Evolutionary conservation across 2,888 invertebrate species (phyloP).

Genomic region (Lymantria dispar): DNA sequence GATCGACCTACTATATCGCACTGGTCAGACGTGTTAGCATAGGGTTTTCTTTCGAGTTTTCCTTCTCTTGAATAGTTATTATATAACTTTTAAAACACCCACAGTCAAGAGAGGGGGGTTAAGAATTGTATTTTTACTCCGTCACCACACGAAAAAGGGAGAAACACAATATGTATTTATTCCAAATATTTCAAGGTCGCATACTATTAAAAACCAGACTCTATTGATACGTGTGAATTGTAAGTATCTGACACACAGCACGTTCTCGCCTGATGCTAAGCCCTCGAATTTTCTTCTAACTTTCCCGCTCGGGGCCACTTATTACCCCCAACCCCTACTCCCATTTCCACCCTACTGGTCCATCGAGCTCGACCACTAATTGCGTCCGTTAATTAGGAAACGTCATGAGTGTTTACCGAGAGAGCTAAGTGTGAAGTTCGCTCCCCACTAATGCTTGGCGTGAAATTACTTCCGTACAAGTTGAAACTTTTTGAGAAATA

Average conservation of each 20-base stretch:
- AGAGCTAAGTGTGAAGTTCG: slow-evolving; percentile 81
- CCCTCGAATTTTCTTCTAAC: slow-evolving; percentile 74
- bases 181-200: slow-evolving; percentile 43
- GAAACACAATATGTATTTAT: background rate
- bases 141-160: too few species aligned
- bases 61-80: too few species aligned
- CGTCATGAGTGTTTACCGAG: slow-evolving; percentile 82
- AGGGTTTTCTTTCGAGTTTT: too few species aligned
- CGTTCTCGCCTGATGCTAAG: slow-evolving; percentile 55
- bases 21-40: too few species aligned
- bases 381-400: slow-evolving; percentile 83
- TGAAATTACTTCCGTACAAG: slow-evolving; percentile 77
- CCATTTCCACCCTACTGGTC: slow-evolving; percentile 55
- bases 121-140: too few species aligned
- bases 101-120: too few species aligned
- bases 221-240: slow-evolving; percentile 17
- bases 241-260: slow-evolving; percentile 47
- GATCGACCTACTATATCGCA: too few species aligned
- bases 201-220: slow-evolving; percentile 21
- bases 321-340: slow-evolving; percentile 56
- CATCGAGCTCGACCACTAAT: slow-evolving; percentile 78
- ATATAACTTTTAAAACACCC: too few species aligned
- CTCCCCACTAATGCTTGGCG: slow-evolving; percentile 69
- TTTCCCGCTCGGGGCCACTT: slow-evolving; percentile 76
- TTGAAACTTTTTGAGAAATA: slow-evolving; percentile 80